phyloP scores from a whole-genome alignment of 2,113 vertebrate genomes.

The Acrocephalus arundinaceus region DNA sequence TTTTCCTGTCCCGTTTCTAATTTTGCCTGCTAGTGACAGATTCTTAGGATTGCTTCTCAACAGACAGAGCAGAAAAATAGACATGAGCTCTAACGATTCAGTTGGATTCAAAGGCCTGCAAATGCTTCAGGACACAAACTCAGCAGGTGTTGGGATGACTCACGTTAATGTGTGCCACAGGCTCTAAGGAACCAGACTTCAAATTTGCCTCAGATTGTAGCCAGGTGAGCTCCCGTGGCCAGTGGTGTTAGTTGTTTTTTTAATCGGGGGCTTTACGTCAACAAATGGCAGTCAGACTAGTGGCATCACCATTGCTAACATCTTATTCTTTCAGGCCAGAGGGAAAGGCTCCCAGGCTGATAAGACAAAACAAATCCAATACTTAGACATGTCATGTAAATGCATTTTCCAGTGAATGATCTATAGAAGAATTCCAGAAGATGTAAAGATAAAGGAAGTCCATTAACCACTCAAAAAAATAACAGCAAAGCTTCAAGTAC shows the following conservation, averaged over 20 bases:
- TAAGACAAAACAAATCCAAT: neutral
- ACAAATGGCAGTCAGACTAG: neutral
- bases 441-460: neutral
- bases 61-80: neutral
- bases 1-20: conserved; percentile 18
- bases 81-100: neutral
- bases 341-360: neutral
- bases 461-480: neutral
- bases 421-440: neutral
- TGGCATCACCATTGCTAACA: neutral
- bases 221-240: neutral
- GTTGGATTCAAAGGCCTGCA: neutral
- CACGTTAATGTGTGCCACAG: neutral
- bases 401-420: neutral
- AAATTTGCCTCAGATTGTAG: neutral
- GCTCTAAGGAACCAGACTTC: neutral
- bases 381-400: neutral
- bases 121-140: neutral
- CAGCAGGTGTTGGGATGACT: neutral
- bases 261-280: neutral
- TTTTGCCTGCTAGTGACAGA: conserved; percentile 20
- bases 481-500: neutral
- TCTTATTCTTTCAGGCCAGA: neutral
- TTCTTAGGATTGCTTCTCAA: conserved; percentile 30
- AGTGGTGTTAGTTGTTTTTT: neutral